Base-by-base conservation (phyloP, 2,113 vertebrate genomes). In the Indri indri region DNA sequence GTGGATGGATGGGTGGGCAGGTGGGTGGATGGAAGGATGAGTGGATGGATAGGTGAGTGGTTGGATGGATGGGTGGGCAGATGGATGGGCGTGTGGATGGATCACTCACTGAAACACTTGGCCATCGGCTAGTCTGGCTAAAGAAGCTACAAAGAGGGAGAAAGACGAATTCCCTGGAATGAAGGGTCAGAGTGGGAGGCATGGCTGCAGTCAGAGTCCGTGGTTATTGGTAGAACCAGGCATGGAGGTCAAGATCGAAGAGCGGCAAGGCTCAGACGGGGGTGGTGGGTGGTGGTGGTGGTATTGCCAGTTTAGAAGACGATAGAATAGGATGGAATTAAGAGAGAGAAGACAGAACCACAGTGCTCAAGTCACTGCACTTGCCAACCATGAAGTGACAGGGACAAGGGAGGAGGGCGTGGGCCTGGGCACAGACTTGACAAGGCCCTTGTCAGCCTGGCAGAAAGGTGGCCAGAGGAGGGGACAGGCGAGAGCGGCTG, bases 31-130 rank as follows among this genome's bases (percentile, higher is more conserved):
- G 16, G 16, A n/a, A 3, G 14, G 34, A 8, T 66, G 34, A 32
- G 32, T 66, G 32, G 65, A 18, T n/a, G 7, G 6, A 1, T 66
- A 13, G 32, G 2, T 34, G 1, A 5, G 2, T 34, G 20, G 20
- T 6, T 79, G 17, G 27, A 23, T 79, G 32, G 32, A 34, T 7
- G 6, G 30, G 30, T 65, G 30, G 30, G 30, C 14, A 5, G 63
- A 14, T 66, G 6, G 20, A 1, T 52, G 34, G 34, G 11, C 59
- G 50, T 30, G 2, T 47, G 27, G 20, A 8, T 54, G 50, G 34
- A 7, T 6, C 27, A 57, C 17, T 80, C 57, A 52, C 34, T 45
- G 18, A 82, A 74, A 59, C 40, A 42, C 34, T 25, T 73, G 77
- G 63, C 91, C 16, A 17, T 61, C 59, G 52, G 47, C 45, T 17